Evolutionary conservation across 2,888 invertebrate genomes (phyloP).

Genomic region (Catocala fraxini): DNA sequence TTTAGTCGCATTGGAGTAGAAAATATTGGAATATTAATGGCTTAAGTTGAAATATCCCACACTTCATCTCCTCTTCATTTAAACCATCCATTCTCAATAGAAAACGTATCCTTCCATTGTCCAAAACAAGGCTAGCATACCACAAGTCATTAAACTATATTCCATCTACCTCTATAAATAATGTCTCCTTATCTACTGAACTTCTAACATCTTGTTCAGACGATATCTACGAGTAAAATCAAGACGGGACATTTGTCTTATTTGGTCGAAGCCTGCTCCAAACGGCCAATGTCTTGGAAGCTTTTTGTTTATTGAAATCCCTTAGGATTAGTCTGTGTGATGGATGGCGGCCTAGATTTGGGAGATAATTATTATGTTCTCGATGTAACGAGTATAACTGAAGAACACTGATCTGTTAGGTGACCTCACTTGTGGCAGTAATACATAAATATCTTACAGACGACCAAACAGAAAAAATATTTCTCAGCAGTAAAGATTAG

Average conservation of each 20-base stretch:
- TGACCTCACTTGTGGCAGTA: too few relatives aligned
- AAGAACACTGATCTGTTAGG: too few relatives aligned
- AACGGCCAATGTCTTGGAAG: conserved; percentile 9
- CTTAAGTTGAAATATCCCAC: too few relatives aligned
- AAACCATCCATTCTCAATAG: too few relatives aligned
- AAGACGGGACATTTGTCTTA: conserved; percentile 39
- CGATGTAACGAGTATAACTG: too few relatives aligned
- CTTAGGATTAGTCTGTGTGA: conserved; percentile 34
- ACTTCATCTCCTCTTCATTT: too few relatives aligned
- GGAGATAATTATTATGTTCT: conserved; percentile 9
- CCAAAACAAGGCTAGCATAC: background rate
- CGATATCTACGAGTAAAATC: conserved; percentile 8
- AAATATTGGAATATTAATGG: too few relatives aligned
- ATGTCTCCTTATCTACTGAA: conserved; percentile 40
- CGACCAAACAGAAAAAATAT: too few relatives aligned
- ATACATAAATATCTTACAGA: too few relatives aligned
- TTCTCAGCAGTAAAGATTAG: too few relatives aligned
- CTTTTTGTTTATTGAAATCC: conserved; percentile 47
- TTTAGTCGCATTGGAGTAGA: too few relatives aligned
- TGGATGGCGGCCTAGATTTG: conserved; percentile 35
- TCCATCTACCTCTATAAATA: conserved; percentile 31
- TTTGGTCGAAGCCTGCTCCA: conserved; percentile 23
- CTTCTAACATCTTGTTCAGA: conserved; percentile 43
- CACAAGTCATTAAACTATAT: conserved; percentile 22
- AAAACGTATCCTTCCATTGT: background rate